phyloP scores from a whole-genome alignment of 2,113 vertebrate genomes.

The Tretioscincus oriximinensis region DNA sequence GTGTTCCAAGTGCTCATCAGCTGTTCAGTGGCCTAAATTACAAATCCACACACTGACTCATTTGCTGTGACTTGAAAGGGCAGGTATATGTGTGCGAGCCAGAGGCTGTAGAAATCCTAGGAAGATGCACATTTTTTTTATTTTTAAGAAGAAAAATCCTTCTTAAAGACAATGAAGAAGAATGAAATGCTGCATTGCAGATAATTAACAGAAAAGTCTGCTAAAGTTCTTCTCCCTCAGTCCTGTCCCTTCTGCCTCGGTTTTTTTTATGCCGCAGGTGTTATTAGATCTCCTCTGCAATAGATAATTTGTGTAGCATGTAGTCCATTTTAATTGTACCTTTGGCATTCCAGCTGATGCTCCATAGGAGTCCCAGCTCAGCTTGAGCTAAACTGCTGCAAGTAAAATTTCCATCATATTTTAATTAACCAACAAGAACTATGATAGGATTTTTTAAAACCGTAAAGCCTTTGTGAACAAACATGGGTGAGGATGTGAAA shows the following conservation, averaged over 20 bases:
- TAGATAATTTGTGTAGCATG: conserved; percentile 37
- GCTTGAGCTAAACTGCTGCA: conserved; percentile 40
- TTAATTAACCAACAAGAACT: conserved; percentile 56
- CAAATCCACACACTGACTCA: conserved; percentile 27
- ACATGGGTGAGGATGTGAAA: background rate
- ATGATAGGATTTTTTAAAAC: conserved; percentile 3
- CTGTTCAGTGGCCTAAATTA: conserved; percentile 37
- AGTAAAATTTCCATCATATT: conserved; percentile 44
- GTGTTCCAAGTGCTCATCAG: background rate
- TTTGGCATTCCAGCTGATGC: conserved; percentile 53
- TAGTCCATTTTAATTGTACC: conserved; percentile 52
- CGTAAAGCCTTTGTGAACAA: conserved; percentile 30
- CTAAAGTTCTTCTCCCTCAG: conserved; percentile 27
- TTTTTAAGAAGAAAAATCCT: background rate
- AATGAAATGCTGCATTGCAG: conserved; percentile 48
- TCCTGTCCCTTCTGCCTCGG: conserved; percentile 27
- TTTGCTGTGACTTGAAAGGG: conserved; percentile 29
- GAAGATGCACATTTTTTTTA: conserved; percentile 15
- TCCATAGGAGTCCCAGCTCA: conserved; percentile 41
- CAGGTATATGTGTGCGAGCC: conserved; percentile 32
- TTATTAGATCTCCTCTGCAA: conserved; percentile 39
- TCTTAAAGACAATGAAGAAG: conserved; percentile 40
- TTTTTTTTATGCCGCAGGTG: conserved; percentile 46
- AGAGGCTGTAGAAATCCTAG: conserved; percentile 12
- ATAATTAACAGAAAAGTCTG: background rate